Conservation (phyloP, 2,797 vertebrate species). For the Natrix natrix region DNA sequence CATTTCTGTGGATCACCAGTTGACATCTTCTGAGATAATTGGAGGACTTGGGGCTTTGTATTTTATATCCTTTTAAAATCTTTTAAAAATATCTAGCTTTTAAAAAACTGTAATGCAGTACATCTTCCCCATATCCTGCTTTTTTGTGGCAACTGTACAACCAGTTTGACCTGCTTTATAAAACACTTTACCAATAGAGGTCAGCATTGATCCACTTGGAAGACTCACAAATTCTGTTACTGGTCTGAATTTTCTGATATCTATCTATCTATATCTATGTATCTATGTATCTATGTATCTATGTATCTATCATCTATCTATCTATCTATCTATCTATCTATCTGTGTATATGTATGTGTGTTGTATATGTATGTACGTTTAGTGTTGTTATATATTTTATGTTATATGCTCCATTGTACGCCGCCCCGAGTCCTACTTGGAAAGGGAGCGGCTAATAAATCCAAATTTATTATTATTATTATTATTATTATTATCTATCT, state of each 20-base stretch:
- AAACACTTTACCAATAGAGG: slow-evolving; percentile 6
- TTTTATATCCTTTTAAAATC: background rate
- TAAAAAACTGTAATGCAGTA: background rate
- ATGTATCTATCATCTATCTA: too few relatives aligned
- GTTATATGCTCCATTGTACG: too few relatives aligned
- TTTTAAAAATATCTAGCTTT: background rate
- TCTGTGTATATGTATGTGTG: too few relatives aligned
- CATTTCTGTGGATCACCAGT: background rate
- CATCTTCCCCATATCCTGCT: background rate
- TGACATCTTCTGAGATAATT: background rate
- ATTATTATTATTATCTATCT: too few relatives aligned
- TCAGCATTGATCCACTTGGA: slow-evolving; percentile 15
- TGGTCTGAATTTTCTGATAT: background rate
- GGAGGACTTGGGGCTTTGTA: background rate
- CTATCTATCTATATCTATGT: background rate
- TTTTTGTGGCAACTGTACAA: background rate
- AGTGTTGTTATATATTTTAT: too few relatives aligned
- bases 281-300: too few relatives aligned
- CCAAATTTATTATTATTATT: too few relatives aligned
- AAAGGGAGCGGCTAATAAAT: too few relatives aligned
- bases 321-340: too few relatives aligned
- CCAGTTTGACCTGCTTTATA: background rate
- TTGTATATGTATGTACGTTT: too few relatives aligned
- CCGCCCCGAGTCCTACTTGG: too few relatives aligned
- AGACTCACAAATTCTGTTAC: background rate